A percentile compares a stretch with the other conserved stretches of the same genome.
These are phyloP conservation scores for Tenrec ecaudatus DNA, from an alignment of 2,113 vertebrate species.

Conservation along the genomic window DNA sequence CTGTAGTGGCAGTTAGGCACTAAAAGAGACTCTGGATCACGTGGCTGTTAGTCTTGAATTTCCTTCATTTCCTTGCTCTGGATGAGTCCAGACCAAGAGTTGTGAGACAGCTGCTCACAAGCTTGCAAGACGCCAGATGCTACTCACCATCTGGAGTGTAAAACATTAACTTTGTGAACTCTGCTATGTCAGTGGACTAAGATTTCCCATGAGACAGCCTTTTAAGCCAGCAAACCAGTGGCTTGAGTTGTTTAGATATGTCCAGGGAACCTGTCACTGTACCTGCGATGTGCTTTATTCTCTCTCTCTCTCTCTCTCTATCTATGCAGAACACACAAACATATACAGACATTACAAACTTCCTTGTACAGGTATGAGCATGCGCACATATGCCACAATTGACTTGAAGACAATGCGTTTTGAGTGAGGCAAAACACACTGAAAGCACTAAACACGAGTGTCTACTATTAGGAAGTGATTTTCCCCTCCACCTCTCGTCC, in stretches of 20 bases:
- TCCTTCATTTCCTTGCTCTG: neutral
- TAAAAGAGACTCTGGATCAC: neutral
- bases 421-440: too few relatives aligned
- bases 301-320: too few relatives aligned
- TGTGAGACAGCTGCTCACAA: neutral
- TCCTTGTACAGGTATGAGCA: too few relatives aligned
- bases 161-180: neutral
- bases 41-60: neutral
- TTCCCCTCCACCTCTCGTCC: too few relatives aligned
- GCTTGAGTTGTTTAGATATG: neutral
- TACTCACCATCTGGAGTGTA: neutral
- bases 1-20: neutral
- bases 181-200: neutral
- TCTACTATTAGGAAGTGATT: too few relatives aligned
- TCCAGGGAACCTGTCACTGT: neutral
- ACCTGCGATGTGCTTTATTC: neutral
- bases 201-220: neutral
- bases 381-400: too few relatives aligned
- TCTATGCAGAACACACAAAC: neutral
- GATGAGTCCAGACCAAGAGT: neutral
- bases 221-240: neutral
- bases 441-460: too few relatives aligned
- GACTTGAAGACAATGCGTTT: too few relatives aligned
- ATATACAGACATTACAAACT: neutral
- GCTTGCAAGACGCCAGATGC: neutral